Percentiles rank a stretch among this genome's conserved stretches.
Evolutionary conservation across 2,113 vertebrate species (phyloP).

Genomic region (Triplophysa rosa): DNA sequence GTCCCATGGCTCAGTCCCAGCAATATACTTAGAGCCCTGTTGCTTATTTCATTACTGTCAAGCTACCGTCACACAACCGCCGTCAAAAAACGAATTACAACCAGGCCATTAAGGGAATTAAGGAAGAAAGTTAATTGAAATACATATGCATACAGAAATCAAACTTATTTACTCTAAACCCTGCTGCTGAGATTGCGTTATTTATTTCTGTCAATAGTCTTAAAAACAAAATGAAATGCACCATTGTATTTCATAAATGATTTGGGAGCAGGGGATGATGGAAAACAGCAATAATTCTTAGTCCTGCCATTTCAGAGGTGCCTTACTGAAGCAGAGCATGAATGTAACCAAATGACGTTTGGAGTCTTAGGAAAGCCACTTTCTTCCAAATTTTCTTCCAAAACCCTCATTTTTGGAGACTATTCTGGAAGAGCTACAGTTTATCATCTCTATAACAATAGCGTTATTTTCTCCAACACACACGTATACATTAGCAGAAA

Average conservation of each 20-base stretch:
- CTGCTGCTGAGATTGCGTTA: neutral
- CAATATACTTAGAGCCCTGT: conserved; percentile 39
- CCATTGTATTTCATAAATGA: conserved; percentile 1
- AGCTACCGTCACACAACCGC: conserved; percentile 31
- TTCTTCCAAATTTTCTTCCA: too few species aligned
- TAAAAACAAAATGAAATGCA: conserved; percentile 11
- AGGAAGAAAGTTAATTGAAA: conserved; percentile 34
- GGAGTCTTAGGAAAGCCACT: neutral
- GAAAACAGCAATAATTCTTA: conserved; percentile 21
- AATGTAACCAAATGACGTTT: neutral
- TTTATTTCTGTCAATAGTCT: conserved; percentile 23
- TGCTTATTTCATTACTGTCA: conserved; percentile 39
- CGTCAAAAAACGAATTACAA: conserved; percentile 12
- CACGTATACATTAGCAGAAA: neutral
- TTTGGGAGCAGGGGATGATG: neutral
- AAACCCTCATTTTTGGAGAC: neutral
- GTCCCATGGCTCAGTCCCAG: conserved; percentile 46
- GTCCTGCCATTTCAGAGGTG: neutral
- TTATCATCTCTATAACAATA: conserved; percentile 1
- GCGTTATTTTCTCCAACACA: neutral
- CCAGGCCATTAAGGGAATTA: conserved; percentile 29
- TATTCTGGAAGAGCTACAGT: neutral
- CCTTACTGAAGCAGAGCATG: conserved; percentile 1
- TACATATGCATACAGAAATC: neutral
- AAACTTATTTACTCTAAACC: conserved; percentile 14